These are phyloP conservation scores for Eretmocerus hayati DNA, from an alignment of 2,888 invertebrate species.

Conservation along the genomic window DNA sequence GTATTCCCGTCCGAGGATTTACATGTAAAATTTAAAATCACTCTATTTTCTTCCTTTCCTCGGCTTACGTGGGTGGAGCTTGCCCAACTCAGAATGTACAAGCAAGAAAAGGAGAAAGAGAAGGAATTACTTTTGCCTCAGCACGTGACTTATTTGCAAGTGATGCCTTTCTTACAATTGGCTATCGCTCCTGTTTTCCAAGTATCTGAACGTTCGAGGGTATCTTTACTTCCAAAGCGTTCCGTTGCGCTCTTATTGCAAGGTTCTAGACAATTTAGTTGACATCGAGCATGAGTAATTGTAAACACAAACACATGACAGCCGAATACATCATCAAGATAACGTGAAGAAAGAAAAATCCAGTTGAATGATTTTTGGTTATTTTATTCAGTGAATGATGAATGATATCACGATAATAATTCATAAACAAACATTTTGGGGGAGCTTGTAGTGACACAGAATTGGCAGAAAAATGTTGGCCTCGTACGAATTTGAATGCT, in stretches of 20 bases:
- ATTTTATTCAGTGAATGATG: too few relatives aligned
- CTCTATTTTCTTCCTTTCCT: not conserved
- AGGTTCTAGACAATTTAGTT: too few relatives aligned
- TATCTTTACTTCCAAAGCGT: not conserved
- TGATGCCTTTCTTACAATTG: constrained; percentile 7
- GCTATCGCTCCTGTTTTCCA: constrained; percentile 5
- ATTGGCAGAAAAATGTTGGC: too few relatives aligned
- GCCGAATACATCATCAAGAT: too few relatives aligned
- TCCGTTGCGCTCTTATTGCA: not conserved
- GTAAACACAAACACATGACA: too few relatives aligned
- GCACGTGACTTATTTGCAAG: constrained; percentile 9
- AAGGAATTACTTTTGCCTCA: constrained; percentile 17
- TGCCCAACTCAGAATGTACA: not conserved
- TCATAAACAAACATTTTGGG: too few relatives aligned
- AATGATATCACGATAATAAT: too few relatives aligned
- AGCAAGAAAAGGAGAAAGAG: not conserved
- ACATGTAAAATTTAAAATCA: not conserved
- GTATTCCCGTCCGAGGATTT: not conserved
- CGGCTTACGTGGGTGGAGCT: not conserved
- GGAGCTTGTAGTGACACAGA: too few relatives aligned
- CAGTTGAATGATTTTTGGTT: too few relatives aligned
- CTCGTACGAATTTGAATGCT: too few relatives aligned
- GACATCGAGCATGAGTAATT: too few relatives aligned
- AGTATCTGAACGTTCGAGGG: not conserved
- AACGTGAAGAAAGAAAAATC: too few relatives aligned